Evolutionary conservation across 2,888 invertebrate species (phyloP).

Genomic region (Callyntrura guangdongensis): DNA sequence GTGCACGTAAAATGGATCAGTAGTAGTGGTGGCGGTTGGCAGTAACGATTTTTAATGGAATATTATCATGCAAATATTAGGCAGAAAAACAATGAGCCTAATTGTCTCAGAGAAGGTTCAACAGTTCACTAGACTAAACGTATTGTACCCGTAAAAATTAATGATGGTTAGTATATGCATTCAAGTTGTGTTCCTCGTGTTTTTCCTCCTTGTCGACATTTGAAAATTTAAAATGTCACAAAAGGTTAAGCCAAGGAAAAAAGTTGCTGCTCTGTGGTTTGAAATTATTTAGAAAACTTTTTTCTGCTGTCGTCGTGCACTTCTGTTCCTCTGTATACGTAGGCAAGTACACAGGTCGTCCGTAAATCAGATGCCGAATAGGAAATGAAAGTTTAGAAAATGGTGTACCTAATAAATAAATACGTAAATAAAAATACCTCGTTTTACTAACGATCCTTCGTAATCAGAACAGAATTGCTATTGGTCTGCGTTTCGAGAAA

Average conservation of each 20-base stretch:
- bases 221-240: conserved; percentile 69
- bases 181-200: conserved; percentile 19
- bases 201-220: conserved; percentile 49
- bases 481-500: conserved; percentile 38
- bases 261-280: conserved; percentile 54
- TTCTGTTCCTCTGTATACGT: not conserved
- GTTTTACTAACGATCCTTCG: conserved; percentile 35
- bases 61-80: conserved; percentile 47
- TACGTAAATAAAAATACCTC: conserved; percentile 38
- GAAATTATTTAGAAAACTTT: conserved; percentile 70
- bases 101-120: conserved; percentile 49
- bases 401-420: conserved; percentile 45
- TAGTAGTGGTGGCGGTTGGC: conserved; percentile 10
- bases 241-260: conserved; percentile 73
- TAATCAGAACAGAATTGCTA: conserved; percentile 23
- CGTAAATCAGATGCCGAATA: conserved; percentile 42
- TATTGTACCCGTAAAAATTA: conserved; percentile 9
- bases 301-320: conserved; percentile 21
- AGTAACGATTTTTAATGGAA: conserved; percentile 47
- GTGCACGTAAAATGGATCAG: conserved; percentile 79
- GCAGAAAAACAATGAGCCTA: conserved; percentile 44
- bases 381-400: conserved; percentile 60
- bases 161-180: conserved; percentile 34
- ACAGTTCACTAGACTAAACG: conserved; percentile 47
- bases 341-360: not conserved